These are phyloP conservation scores for Catagonus wagneri DNA, from an alignment of 2,113 vertebrate genomes.

Conservation along the genomic window DNA sequence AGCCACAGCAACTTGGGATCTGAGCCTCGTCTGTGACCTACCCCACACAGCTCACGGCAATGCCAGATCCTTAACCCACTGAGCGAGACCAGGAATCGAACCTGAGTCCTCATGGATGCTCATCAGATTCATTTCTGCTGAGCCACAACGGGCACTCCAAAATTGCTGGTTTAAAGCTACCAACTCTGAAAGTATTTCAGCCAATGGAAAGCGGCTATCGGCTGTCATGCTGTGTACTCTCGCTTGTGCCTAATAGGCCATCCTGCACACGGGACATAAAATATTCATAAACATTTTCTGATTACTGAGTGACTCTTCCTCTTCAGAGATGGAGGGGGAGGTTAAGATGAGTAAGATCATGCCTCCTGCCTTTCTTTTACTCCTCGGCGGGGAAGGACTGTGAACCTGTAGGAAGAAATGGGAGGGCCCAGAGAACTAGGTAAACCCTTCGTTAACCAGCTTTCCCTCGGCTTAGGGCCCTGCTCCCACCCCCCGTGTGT, in stretches of 20 bases:
- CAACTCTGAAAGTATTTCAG: not conserved
- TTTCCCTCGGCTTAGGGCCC: not conserved
- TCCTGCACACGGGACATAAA: not conserved
- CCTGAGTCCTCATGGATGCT: too few species aligned
- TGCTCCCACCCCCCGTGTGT: rapidly evolving
- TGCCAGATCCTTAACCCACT: too few species aligned
- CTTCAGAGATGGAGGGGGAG: not conserved
- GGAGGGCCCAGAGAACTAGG: not conserved
- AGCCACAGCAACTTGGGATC: too few species aligned
- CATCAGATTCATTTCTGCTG: too few species aligned
- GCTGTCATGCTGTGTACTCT: not conserved
- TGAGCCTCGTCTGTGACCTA: too few species aligned
- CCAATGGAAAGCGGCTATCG: not conserved
- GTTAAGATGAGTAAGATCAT: not conserved
- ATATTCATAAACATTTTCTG: not conserved
- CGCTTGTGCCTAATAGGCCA: not conserved
- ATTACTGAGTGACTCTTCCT: not conserved
- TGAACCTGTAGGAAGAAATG: not conserved
- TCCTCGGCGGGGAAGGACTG: not conserved
- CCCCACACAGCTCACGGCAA: too few species aligned
- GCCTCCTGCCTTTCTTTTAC: not conserved
- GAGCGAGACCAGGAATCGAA: too few species aligned
- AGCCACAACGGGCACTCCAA: too few species aligned
- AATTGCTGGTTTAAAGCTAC: not conserved
- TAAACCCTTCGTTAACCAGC: not conserved